phyloP scores from a whole-genome alignment of 2,888 invertebrate genomes.

The Cheilosia variabilis region DNA sequence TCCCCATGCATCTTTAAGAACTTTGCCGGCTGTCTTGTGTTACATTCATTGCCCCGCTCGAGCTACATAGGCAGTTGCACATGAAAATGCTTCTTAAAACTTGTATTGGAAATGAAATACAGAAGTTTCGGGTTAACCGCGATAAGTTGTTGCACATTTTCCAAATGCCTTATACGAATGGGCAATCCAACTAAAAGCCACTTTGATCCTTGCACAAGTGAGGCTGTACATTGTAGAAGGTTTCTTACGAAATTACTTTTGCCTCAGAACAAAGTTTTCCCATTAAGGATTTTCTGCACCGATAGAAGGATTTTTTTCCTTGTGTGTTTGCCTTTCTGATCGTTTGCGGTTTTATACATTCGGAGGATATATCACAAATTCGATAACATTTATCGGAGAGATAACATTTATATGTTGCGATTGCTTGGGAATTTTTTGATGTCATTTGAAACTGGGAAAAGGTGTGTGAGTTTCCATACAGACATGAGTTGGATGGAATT shows the following conservation, averaged over 20 bases:
- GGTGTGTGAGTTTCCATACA: background rate
- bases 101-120: conserved; percentile 76
- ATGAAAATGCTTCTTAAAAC: conserved; percentile 75
- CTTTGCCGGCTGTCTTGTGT: conserved; percentile 40
- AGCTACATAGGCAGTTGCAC: conserved; percentile 75
- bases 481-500: background rate
- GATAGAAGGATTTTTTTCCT: conserved; percentile 56
- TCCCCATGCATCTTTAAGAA: conserved; percentile 54
- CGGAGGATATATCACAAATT: conserved; percentile 56
- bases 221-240: conserved; percentile 37
- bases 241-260: conserved; percentile 74
- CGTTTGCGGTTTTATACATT: conserved; percentile 53
- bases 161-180: conserved; percentile 69
- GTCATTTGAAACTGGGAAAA: background rate
- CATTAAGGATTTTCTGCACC: conserved; percentile 74
- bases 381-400: conserved; percentile 54
- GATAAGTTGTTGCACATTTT: conserved; percentile 76
- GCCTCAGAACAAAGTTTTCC: conserved; percentile 74
- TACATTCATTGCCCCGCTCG: conserved; percentile 43
- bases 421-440: background rate
- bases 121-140: conserved; percentile 75
- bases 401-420: conserved; percentile 4
- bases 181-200: conserved; percentile 76
- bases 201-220: conserved; percentile 69
- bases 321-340: background rate